Percentiles rank a stretch among this genome's conserved stretches.
These are phyloP conservation scores for Epinephelus awoara DNA, from an alignment of 2,797 vertebrate genomes.

Conservation along the genomic window DNA sequence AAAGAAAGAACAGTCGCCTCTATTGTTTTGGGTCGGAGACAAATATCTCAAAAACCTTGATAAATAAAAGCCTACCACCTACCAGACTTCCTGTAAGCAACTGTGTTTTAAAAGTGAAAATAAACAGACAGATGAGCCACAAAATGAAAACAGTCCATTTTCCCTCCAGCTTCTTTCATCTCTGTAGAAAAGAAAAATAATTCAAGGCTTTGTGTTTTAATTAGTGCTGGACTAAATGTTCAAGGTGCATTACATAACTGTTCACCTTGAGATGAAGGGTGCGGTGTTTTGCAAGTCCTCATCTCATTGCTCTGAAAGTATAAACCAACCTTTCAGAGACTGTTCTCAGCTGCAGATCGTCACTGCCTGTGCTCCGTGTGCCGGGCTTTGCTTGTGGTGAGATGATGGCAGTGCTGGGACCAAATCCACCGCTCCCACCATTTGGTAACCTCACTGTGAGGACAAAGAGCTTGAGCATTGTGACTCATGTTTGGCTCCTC, in stretches of 20 bases:
- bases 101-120: too few relatives aligned
- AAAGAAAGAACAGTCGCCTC: neutral
- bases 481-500: constrained; percentile 20
- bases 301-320: constrained; percentile 6
- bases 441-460: constrained; percentile 33
- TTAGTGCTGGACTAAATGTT: constrained; percentile 13
- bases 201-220: constrained; percentile 16
- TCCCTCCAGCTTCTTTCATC: neutral
- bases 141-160: neutral
- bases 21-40: neutral
- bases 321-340: neutral
- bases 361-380: neutral
- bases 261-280: constrained; percentile 28
- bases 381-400: constrained; percentile 16
- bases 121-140: neutral
- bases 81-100: too few relatives aligned
- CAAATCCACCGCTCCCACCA: constrained; percentile 9
- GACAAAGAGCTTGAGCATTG: neutral
- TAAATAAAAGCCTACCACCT: too few relatives aligned
- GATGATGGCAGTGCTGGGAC: constrained; percentile 1
- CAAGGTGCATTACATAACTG: constrained; percentile 38
- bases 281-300: constrained; percentile 11
- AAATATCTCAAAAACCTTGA: too few relatives aligned
- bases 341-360: neutral
- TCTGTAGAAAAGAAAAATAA: neutral